These are phyloP conservation scores for Choristoneura fumiferana DNA, from an alignment of 1,140 invertebrate genomes.

Conservation along the genomic window DNA sequence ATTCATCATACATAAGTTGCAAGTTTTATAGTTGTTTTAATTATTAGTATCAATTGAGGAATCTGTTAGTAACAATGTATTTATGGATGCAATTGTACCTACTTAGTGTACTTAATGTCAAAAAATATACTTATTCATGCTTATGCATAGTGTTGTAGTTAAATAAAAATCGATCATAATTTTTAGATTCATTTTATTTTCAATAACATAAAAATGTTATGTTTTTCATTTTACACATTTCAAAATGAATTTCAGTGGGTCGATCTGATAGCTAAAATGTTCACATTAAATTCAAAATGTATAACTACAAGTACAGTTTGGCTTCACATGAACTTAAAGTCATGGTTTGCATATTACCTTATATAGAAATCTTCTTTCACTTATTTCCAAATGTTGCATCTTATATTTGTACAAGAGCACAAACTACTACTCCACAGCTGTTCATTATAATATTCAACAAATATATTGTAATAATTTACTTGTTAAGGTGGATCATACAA, in stretches of 20 bases:
- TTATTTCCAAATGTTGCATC: constrained; percentile 75
- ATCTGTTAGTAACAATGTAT: too few species aligned
- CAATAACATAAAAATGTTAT: constrained; percentile 81
- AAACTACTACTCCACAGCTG: constrained; percentile 66
- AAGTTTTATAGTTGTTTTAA: too few species aligned
- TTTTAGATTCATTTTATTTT: constrained; percentile 80
- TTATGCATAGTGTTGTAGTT: background rate
- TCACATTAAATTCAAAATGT: constrained; percentile 62
- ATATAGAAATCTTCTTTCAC: constrained; percentile 67
- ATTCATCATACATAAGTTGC: too few species aligned
- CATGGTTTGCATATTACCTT: constrained; percentile 50
- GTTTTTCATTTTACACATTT: constrained; percentile 75
- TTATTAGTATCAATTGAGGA: too few species aligned
- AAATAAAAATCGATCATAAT: constrained; percentile 52
- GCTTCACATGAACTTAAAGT: constrained; percentile 56
- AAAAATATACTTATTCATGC: too few species aligned
- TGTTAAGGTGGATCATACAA: constrained; percentile 60
- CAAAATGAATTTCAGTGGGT: constrained; percentile 69
- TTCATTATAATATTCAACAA: constrained; percentile 73
- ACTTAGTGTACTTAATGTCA: too few species aligned
- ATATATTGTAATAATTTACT: constrained; percentile 72
- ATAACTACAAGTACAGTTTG: constrained; percentile 68
- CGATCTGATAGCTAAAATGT: constrained; percentile 65
- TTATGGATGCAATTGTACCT: too few species aligned
- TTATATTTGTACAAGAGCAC: constrained; percentile 60